Evolutionary conservation across 1,140 invertebrate genomes (phyloP).

Genomic region (Scaptomyza graminum): DNA sequence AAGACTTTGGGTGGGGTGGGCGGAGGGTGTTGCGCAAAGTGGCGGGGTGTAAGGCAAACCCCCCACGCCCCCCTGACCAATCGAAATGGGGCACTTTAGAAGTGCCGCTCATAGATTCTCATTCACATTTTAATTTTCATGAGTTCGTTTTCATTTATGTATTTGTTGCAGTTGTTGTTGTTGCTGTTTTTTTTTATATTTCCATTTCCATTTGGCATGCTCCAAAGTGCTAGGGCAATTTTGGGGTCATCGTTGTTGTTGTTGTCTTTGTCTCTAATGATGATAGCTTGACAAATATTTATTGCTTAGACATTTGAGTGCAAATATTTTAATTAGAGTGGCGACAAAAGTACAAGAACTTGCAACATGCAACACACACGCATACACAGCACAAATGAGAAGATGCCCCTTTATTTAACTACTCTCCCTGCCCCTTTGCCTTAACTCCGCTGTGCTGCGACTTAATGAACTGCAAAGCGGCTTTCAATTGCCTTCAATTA

Average conservation of each 20-base stretch:
- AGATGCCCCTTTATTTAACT: constrained; percentile 3
- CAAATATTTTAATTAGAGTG: constrained; percentile 81
- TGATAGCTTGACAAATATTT: constrained; percentile 80
- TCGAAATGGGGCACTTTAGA: constrained; percentile 34
- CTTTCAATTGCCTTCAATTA: constrained; percentile 81
- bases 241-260: constrained; percentile 43
- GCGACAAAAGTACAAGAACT: constrained; percentile 54
- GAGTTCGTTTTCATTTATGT: constrained; percentile 35
- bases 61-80: background rate
- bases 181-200: constrained; percentile 26
- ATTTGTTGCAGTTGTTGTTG: constrained; percentile 7
- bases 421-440: background rate
- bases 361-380: constrained; percentile 13
- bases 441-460: constrained; percentile 37
- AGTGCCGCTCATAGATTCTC: constrained; percentile 77
- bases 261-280: constrained; percentile 60
- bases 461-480: constrained; percentile 80
- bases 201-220: constrained; percentile 25
- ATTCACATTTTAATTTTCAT: constrained; percentile 43
- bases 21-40: constrained; percentile 24
- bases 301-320: constrained; percentile 81
- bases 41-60: background rate
- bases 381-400: background rate
- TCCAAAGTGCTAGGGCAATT: constrained; percentile 35
- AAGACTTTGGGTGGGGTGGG: constrained; percentile 20